Evolutionary conservation across 2,797 vertebrate species (phyloP), one percentile per base, ranked within the genome.

Genomic region (Liasis olivaceus): DNA sequence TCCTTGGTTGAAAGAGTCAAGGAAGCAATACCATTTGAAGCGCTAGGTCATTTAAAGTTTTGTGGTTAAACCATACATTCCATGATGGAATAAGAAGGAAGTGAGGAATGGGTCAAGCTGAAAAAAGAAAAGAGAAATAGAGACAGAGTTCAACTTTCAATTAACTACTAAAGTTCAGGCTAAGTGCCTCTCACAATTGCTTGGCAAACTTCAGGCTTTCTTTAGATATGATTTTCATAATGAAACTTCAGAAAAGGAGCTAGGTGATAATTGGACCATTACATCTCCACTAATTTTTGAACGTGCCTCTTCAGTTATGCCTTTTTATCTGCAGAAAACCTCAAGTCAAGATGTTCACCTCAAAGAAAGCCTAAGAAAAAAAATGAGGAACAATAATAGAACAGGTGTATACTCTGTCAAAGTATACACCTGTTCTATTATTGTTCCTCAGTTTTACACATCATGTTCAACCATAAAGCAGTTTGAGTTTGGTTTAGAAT

Each of bases 191-290:
- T 47, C 84, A 66, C 87, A 91, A 94, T 92, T 90, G 92, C 66
- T 87, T 91, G 94, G 91, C 90, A 95, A 93, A 88, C 42, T 56
- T 91, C 63, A 26, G 89, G 42, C 42, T 62, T 51, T 51, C 4
- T 14, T 95, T 66, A 93, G 63, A 94, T 95, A 92, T 42, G 3
- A 59, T 92, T 60, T 94, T 63, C 86, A 88, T 93, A 54, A 56
- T 31, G 47, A 90, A 90, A 85, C 2, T n/a, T 58, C 26, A 0
- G 0, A 66, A 54, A 31, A 22, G 9, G 94, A 92, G 72, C 36
- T 1, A 11, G 0, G 2, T 69, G 4, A 13, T 1, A 0, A 87
- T 88, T 88, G 59, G n/a, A 60, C 36, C 26, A n/a, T 42, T 84
- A 81, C 47, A 20, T 47, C 20, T 28, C 62, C 14, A 7, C 24